Percentiles rank a stretch among this genome's conserved stretches.
phyloP scores from a whole-genome alignment of 2,888 invertebrate species.

The Prenolepis imparis region DNA sequence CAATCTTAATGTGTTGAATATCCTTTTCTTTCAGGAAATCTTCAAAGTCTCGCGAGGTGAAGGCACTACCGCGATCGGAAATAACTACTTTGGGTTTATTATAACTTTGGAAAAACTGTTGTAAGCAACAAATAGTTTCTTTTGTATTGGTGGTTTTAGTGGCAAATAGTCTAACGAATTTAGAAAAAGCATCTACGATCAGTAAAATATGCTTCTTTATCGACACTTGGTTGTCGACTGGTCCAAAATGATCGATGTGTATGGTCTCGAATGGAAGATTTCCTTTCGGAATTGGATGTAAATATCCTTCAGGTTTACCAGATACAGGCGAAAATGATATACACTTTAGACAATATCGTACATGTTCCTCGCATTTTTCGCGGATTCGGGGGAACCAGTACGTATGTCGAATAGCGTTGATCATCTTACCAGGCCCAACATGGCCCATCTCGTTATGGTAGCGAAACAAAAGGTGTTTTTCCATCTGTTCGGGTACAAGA shows the following conservation, averaged over 20 bases:
- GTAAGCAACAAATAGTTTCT: neutral
- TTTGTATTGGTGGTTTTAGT: neutral
- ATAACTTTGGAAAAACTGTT: neutral
- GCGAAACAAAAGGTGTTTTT: neutral
- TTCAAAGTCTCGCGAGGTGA: neutral
- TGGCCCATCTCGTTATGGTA: constrained; percentile 41
- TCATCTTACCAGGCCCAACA: constrained; percentile 20
- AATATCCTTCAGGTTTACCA: constrained; percentile 11
- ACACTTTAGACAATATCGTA: constrained; percentile 35
- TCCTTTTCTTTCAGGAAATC: neutral
- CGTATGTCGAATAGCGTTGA: neutral
- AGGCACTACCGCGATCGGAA: neutral
- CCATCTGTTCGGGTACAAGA: constrained; percentile 29
- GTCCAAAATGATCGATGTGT: neutral
- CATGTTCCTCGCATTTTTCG: constrained; percentile 4
- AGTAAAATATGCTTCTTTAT: neutral
- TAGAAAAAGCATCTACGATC: neutral
- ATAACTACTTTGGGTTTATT: neutral
- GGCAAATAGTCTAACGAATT: neutral
- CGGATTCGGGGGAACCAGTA: neutral
- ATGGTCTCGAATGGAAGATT: neutral
- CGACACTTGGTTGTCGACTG: neutral
- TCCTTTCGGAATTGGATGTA: constrained; percentile 8
- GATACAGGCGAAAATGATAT: neutral
- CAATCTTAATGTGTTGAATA: neutral